Evolutionary conservation across 2,888 invertebrate genomes (phyloP).

Genomic region (Rotaria magnacalcarata): DNA sequence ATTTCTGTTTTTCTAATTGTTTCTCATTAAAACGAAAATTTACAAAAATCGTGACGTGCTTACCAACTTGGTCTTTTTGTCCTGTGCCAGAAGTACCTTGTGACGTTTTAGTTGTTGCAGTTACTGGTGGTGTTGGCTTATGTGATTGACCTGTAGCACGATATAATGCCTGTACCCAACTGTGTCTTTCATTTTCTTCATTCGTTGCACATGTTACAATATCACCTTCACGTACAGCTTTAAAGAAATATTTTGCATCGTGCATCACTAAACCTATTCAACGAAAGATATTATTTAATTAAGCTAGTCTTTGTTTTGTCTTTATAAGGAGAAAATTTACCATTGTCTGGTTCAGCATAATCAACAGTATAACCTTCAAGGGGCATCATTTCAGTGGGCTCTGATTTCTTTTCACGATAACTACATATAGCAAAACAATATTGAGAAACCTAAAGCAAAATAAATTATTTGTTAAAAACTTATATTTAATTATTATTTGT

Average conservation of each 20-base stretch:
- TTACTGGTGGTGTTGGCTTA: slow-evolving; percentile 72
- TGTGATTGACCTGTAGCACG: slow-evolving; percentile 98
- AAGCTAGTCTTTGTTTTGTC: not conserved
- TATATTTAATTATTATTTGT: too few species aligned
- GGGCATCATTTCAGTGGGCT: slow-evolving; percentile 99
- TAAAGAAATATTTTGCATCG: slow-evolving; percentile 91
- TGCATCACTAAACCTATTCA: slow-evolving; percentile 64
- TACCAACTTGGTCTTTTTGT: slow-evolving; percentile 24
- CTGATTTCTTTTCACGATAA: slow-evolving; percentile 96
- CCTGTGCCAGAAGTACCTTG: not conserved
- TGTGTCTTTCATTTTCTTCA: slow-evolving; percentile 64
- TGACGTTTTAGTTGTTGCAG: not conserved
- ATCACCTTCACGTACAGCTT: slow-evolving; percentile 95
- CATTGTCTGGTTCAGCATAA: slow-evolving; percentile 82
- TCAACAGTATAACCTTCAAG: slow-evolving; percentile 98
- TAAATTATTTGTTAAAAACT: too few species aligned
- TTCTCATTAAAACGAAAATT: too few species aligned
- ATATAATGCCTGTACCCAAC: slow-evolving; percentile 71
- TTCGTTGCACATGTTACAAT: slow-evolving; percentile 90
- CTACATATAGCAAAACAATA: slow-evolving; percentile 99
- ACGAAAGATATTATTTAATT: not conserved
- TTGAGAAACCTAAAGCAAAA: slow-evolving; percentile 69
- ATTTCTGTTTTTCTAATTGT: not conserved
- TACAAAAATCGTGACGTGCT: not conserved
- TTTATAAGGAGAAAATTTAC: slow-evolving; percentile 64